Evolutionary conservation across 2,888 invertebrate genomes (phyloP).

Genomic region (Lacanobia oleracea): DNA sequence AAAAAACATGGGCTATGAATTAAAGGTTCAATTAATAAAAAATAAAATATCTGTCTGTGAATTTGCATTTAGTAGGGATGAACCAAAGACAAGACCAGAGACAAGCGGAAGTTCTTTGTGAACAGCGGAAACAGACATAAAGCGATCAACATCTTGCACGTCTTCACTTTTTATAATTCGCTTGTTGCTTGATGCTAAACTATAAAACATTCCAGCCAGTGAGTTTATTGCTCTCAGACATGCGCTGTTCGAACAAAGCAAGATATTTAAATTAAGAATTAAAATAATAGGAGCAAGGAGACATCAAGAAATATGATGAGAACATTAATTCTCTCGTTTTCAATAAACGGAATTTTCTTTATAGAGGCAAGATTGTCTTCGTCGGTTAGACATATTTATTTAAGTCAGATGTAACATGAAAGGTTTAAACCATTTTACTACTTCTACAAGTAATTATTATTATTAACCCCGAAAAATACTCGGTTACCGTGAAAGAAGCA

Average conservation of each 20-base stretch:
- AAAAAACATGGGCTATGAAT: not conserved
- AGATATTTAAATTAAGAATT: constrained; percentile 23
- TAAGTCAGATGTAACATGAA: no score
- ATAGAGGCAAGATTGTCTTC: not conserved
- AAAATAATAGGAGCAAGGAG: not conserved
- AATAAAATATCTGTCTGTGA: constrained; percentile 65
- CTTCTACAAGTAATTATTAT: no score
- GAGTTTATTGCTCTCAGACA: constrained; percentile 56
- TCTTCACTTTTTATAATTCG: constrained; percentile 75
- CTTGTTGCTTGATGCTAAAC: constrained; percentile 64
- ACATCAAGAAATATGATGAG: not conserved
- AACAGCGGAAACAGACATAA: constrained; percentile 86
- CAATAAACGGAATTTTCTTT: not conserved
- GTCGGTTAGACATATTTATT: no score
- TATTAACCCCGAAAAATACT: no score
- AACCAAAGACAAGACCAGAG: constrained; percentile 81
- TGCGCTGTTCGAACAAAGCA: constrained; percentile 13
- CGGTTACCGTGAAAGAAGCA: no score
- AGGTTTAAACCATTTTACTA: no score
- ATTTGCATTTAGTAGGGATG: constrained; percentile 87
- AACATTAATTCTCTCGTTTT: not conserved
- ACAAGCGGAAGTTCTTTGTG: constrained; percentile 88
- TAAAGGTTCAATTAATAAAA: constrained; percentile 44
- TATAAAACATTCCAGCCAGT: constrained; percentile 66
- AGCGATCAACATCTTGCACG: constrained; percentile 84